Percentiles rank a stretch among this genome's conserved stretches.
Evolutionary conservation across 2,113 vertebrate genomes (phyloP).

Genomic region (Hydrolagus affinis): DNA sequence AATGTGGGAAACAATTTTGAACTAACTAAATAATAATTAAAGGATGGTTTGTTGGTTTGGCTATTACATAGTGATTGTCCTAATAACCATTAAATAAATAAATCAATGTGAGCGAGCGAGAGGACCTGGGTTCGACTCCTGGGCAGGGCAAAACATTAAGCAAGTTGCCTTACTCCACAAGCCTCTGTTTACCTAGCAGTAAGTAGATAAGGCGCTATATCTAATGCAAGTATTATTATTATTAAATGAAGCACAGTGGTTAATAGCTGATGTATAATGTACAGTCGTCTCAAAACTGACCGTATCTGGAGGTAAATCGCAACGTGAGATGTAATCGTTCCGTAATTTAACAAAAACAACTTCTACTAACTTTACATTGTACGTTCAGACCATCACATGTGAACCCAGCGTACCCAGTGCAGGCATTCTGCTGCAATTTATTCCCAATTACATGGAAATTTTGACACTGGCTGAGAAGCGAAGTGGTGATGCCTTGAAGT

Average conservation of each 20-base stretch:
- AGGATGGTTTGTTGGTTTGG: background rate
- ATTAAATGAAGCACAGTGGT: too few relatives aligned
- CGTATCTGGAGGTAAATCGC: background rate
- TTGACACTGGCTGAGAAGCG: background rate
- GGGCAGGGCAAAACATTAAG: too few relatives aligned
- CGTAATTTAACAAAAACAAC: background rate
- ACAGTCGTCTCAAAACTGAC: background rate
- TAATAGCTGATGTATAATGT: background rate
- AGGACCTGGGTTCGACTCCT: too few relatives aligned
- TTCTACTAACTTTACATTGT: background rate
- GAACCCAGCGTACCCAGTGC: background rate
- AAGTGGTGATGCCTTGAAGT: background rate
- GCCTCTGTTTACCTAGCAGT: too few relatives aligned
- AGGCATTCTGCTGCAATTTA: background rate
- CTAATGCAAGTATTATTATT: too few relatives aligned
- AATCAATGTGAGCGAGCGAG: background rate
- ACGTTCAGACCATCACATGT: background rate
- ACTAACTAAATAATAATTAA: background rate
- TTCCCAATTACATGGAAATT: background rate
- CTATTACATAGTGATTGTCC: background rate
- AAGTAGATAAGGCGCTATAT: too few relatives aligned
- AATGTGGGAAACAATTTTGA: background rate
- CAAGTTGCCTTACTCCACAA: too few relatives aligned
- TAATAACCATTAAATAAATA: background rate
- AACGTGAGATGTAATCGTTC: background rate